Conservation (phyloP, 2,888 invertebrate genomes). For the Atrina japonica region DNA sequence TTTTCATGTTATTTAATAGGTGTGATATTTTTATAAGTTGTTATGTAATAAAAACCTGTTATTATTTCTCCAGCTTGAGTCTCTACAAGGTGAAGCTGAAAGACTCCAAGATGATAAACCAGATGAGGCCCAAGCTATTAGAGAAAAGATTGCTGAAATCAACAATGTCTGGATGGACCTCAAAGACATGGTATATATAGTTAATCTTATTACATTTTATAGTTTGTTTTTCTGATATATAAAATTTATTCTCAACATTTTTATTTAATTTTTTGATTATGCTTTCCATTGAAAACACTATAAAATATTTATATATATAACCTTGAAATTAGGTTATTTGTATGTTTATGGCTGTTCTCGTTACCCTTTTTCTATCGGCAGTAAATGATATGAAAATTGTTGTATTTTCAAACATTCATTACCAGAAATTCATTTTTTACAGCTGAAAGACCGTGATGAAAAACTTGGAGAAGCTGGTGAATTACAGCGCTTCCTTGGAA, state of each 20-base stretch:
- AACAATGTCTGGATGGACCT: slow-evolving; percentile 97
- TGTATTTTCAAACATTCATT: too few relatives aligned
- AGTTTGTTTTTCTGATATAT: not conserved
- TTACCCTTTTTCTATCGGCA: too few relatives aligned
- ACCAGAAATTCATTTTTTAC: too few relatives aligned
- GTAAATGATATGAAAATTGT: too few relatives aligned
- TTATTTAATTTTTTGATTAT: not conserved
- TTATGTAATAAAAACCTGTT: too few relatives aligned
- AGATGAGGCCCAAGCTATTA: slow-evolving; percentile 83
- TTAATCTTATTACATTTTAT: too few relatives aligned
- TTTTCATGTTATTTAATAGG: not conserved
- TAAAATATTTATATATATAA: not conserved
- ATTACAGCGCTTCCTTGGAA: slow-evolving; percentile 91
- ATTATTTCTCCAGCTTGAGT: slow-evolving; percentile 85
- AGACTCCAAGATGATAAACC: slow-evolving; percentile 96
- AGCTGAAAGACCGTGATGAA: slow-evolving; percentile 98
- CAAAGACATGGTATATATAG: slow-evolving; percentile 92
- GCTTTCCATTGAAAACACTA: not conserved
- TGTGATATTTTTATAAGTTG: slow-evolving; percentile 4
- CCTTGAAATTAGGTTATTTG: too few relatives aligned
- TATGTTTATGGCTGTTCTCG: too few relatives aligned
- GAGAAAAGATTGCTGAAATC: slow-evolving; percentile 92
- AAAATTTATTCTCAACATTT: not conserved
- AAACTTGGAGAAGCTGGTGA: slow-evolving; percentile 99
- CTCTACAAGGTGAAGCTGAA: slow-evolving; percentile 95